Base-by-base conservation (phyloP, 2,888 invertebrate species). In the Branchipolynoe longqiensis region DNA sequence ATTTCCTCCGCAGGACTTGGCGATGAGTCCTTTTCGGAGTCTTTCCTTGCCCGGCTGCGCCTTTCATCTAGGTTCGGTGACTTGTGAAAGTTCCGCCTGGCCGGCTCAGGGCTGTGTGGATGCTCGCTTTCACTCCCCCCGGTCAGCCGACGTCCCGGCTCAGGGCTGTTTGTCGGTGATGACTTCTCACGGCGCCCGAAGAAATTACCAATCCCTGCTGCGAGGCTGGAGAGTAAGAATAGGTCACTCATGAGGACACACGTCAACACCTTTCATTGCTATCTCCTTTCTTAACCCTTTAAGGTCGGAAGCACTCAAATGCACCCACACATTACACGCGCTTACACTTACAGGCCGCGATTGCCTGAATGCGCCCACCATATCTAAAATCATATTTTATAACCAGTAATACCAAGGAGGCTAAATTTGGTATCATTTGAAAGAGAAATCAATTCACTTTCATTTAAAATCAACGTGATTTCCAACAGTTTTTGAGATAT, bases 201-300 rank as follows among this genome's bases (percentile, higher is more conserved):
- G 82, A 82, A 82, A 36, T 28, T 82, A 33, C 56, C 58, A 38
- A 82, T 82, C 14, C 82, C 82, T 33, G 56, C 56, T 1, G 82
- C 82, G 1, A 82, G 58, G 0, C 78, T 78, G 38, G 25, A 25
- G 4, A 25, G 8, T 18, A 48, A 48, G 18, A 8, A 48, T 18
- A 48, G 18, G 48, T 8, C 48, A 48, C 8, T 48, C 48, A 48
- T 48, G 8, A 48, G 18, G 8, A 48, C 48, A 12, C n/a, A n/a
- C n/a, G n/a, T n/a, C n/a, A n/a, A n/a, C n/a, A n/a, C n/a, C n/a
- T n/a, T n/a, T n/a, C n/a, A n/a, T n/a, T n/a, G n/a, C n/a, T n/a
- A n/a, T n/a, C n/a, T n/a, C n/a, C n/a, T n/a, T n/a, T n/a, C n/a
- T n/a, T n/a, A n/a, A n/a, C n/a, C n/a, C n/a, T n/a, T n/a, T n/a